These are phyloP conservation scores for Periphyllus acericola DNA, from an alignment of 2,888 invertebrate genomes.

Conservation along the genomic window DNA sequence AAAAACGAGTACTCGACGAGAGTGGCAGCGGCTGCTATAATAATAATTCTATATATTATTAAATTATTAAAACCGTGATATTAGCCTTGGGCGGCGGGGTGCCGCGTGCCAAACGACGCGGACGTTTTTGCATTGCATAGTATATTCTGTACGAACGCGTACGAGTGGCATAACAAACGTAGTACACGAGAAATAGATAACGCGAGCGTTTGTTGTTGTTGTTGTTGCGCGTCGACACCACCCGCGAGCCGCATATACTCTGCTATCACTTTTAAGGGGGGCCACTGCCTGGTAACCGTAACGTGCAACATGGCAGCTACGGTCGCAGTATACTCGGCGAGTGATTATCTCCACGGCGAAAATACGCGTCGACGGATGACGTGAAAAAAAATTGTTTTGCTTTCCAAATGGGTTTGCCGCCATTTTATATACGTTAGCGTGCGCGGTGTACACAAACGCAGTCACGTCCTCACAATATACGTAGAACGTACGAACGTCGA, in stretches of 20 bases:
- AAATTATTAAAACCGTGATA: background rate
- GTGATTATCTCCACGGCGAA: background rate
- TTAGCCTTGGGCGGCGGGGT: background rate
- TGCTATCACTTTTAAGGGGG: conserved; percentile 46
- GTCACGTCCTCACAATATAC: background rate
- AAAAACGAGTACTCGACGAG: background rate
- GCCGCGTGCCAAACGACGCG: background rate
- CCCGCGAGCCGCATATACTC: background rate
- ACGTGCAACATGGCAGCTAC: background rate
- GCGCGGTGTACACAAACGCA: background rate
- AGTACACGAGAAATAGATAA: conserved; percentile 39
- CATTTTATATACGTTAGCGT: conserved; percentile 35
- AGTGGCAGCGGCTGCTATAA: no score
- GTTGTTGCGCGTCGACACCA: conserved; percentile 9
- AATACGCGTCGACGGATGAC: background rate
- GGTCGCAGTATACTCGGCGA: background rate
- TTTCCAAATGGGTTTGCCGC: conserved; percentile 47
- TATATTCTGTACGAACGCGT: background rate
- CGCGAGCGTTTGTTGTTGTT: conserved; percentile 42
- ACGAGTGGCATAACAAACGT: no score
- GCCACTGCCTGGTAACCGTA: background rate
- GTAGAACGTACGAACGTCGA: background rate
- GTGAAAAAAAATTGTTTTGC: background rate
- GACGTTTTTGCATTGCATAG: background rate
- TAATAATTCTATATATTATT: no score